Evolutionary conservation across 2,797 vertebrate species (phyloP), one percentile per base, ranked within the genome.

Genomic region (Galagoides demidoff): DNA sequence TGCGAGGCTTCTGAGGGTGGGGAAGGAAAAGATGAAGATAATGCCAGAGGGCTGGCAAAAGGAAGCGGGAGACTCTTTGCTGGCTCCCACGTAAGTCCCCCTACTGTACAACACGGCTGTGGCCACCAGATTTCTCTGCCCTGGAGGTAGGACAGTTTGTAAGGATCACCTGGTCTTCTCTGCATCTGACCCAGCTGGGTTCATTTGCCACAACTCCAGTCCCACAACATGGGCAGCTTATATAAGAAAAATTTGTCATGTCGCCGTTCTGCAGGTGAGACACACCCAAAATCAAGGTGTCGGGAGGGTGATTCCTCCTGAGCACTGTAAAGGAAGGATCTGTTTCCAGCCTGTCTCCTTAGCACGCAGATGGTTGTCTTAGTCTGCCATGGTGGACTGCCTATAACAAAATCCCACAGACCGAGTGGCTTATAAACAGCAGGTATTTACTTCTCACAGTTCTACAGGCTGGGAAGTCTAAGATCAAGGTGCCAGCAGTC

Each of bases 71-170:
- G n/a, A 3, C 1, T 0, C 29, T 34, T 61, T 39, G 13, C 12
- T 43, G 0, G 0, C 39, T 20, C 31, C 34, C 31, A 63, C 59
- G 0, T 9, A 3, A 2, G 4, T 49, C 29, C 25, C 25, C 19
- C 52, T 1, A 7, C 16, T 16, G 2, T 0, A 22, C 25, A 43
- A 34, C 17, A 29, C 45, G 29, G 19, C 9, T 29, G 5, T 4
- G 16, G 29, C 12, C 29, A 34, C 59, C 39, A 59, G 4, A 31
- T 39, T 39, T 13, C 19, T 29, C 19, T 22, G 0, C 10, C 61
- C 4, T 17, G 31, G 22, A 20, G 55, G 45, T 20, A 14, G 59
- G 52, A 59, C 20, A 1, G 8, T 76, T 74, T 14, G 7, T 8
- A 27, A 39, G 4, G 7, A 4, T 37, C 31, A 49, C 27, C 1